Evolutionary conservation across 2,797 vertebrate species (phyloP).

Genomic region (Periparus ater): DNA sequence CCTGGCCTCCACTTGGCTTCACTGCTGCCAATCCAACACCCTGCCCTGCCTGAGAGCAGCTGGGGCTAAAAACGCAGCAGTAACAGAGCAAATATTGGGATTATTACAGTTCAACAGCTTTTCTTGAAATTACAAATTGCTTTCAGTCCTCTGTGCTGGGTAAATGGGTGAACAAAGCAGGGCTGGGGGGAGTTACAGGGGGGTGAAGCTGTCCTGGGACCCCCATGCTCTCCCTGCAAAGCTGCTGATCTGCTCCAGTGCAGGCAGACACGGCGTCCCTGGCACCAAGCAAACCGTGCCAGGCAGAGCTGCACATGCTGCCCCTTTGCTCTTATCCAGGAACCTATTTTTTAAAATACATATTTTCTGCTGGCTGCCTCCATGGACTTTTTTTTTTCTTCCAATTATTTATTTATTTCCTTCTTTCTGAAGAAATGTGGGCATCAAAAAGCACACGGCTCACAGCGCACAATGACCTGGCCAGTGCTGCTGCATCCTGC

Average conservation of each 20-base stretch:
- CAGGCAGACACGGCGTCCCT: neutral
- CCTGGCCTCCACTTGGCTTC: neutral
- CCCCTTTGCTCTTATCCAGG: neutral
- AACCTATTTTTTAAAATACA: neutral
- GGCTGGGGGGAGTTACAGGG: accelerated
- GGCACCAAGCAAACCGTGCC: neutral
- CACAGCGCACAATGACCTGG: neutral
- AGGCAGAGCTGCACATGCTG: neutral
- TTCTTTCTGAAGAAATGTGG: neutral
- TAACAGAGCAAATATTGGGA: neutral
- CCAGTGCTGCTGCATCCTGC: neutral
- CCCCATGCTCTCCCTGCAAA: neutral
- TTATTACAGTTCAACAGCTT: neutral
- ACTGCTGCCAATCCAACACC: neutral
- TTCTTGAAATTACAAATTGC: neutral
- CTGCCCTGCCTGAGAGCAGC: neutral
- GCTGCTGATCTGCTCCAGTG: neutral
- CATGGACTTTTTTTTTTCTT: neutral
- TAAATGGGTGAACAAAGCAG: neutral
- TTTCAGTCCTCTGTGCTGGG: neutral
- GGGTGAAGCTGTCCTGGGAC: neutral
- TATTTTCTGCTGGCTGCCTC: neutral
- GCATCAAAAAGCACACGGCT: neutral
- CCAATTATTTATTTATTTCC: neutral
- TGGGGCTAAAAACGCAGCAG: neutral